Percentiles rank a stretch among this genome's conserved stretches.
Conservation (phyloP, 2,888 invertebrate species). For the Onchidella celtica region DNA sequence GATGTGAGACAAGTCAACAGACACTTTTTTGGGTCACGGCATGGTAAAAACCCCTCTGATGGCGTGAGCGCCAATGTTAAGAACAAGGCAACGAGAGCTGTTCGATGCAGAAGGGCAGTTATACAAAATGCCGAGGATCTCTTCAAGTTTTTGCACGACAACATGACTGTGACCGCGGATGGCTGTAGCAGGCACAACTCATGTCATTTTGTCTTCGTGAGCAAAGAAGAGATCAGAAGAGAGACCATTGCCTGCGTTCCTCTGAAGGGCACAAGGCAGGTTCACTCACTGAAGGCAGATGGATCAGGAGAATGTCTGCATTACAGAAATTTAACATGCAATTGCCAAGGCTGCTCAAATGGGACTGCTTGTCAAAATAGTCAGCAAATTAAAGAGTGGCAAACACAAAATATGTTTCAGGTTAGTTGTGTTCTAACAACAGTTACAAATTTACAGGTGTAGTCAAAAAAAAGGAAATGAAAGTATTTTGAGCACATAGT, state of each 20-base stretch:
- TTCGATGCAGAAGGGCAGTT: neutral
- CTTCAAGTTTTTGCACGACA: neutral
- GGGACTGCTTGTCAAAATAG: neutral
- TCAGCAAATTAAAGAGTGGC: neutral
- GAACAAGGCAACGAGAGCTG: neutral
- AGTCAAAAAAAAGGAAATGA: too few relatives aligned
- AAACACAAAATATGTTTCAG: neutral
- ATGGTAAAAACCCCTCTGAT: neutral
- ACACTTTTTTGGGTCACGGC: neutral
- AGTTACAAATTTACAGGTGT: too few relatives aligned
- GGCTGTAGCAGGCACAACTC: neutral
- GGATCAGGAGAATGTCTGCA: neutral
- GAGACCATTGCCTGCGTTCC: neutral
- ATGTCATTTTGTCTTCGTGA: neutral
- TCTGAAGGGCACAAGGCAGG: neutral
- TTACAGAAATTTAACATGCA: neutral
- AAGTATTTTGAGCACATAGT: too few relatives aligned
- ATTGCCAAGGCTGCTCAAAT: neutral
- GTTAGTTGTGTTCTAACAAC: too few relatives aligned
- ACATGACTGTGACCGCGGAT: neutral
- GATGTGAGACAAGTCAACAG: neutral
- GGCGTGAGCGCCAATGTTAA: neutral
- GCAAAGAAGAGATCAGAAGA: neutral
- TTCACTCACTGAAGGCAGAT: neutral
- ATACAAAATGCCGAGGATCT: neutral